Evolutionary conservation across 1,140 invertebrate genomes (phyloP), one percentile per base, ranked within the genome.

Genomic region (Leptonema lineaticorne): DNA sequence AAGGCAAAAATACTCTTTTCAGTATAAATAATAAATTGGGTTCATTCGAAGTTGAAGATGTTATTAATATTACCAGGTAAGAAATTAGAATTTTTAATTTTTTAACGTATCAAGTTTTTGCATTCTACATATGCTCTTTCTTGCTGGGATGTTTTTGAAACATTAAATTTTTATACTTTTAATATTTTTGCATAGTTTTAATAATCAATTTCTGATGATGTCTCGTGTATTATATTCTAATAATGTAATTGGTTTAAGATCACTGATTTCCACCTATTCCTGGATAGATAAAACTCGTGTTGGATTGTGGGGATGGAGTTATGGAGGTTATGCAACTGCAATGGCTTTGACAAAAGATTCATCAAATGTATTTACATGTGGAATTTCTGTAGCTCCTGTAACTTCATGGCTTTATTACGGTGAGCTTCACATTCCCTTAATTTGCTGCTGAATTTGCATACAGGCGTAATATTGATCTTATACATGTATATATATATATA

Each of bases 281-380:
- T 48, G 90, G 87, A 74, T 91, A 85, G 70, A 86, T 71, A 74
- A 76, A 0, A 74, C 76, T 0, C 79, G 87, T 70, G 88, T 92
- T 6, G 92, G 89, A 0, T 92, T 95, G 69, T 95, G 92, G 93
- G 95, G 95, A 29, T 96, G 94, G 95, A 96, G 94, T 75, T 97
- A 97, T 79, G 95, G 95, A 27, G 95, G 95, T 0, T 98, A 91
- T 76, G 88, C 89, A 0, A 86, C 91, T n/a, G 91, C 86, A 33
- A 92, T 92, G 89, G 88, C 89, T 69, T 76, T 95, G 66, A 91
- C 91, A 8, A 87, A 88, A 66, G 92, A 95, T 76, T 79, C 82
- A 0, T 77, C 84, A 9, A 82, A 86, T 37, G 83, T 91, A 16
- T 92, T 97, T 78, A 90, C 92, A 74, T 98, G 96, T 79, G 96